Percentiles rank a stretch among this genome's conserved stretches.
These are phyloP conservation scores for Ornithorhynchus anatinus DNA, from an alignment of 2,113 vertebrate species.

Conservation along the genomic window DNA sequence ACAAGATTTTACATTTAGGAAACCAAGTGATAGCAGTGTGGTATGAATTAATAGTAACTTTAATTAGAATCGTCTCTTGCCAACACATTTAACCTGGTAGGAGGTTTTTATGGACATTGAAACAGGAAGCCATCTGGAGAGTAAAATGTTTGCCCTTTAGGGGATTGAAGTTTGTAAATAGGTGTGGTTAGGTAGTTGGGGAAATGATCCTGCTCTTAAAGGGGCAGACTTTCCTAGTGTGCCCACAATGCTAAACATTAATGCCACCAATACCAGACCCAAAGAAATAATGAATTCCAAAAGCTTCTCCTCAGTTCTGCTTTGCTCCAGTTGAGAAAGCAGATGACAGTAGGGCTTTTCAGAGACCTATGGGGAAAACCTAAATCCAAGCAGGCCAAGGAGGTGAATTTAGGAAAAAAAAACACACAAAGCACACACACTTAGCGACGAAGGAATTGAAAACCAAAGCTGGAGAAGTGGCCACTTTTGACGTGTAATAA, in stretches of 20 bases:
- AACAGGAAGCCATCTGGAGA: neutral
- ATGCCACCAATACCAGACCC: slow-evolving; percentile 26
- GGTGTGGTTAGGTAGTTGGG: neutral
- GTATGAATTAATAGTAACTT: neutral
- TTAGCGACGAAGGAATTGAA: too few species aligned
- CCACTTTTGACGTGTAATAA: too few species aligned
- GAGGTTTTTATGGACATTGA: rapidly evolving
- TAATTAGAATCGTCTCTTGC: neutral
- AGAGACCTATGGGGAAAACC: neutral
- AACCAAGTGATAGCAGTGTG: neutral
- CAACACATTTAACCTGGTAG: neutral
- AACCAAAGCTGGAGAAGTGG: too few species aligned
- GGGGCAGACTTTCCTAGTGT: neutral
- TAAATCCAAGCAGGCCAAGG: neutral
- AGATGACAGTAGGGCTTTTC: neutral
- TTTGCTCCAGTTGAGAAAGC: neutral
- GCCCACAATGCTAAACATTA: neutral
- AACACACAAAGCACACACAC: too few species aligned
- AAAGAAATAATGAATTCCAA: slow-evolving; percentile 15
- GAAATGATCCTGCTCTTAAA: neutral
- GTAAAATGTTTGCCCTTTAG: rapidly evolving
- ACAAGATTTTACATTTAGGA: rapidly evolving
- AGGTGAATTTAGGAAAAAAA: too few species aligned
- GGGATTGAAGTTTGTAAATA: neutral
- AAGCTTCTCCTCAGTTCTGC: neutral